Evolutionary conservation across 2,797 vertebrate species (phyloP).

Genomic region (Coendou prehensilis): DNA sequence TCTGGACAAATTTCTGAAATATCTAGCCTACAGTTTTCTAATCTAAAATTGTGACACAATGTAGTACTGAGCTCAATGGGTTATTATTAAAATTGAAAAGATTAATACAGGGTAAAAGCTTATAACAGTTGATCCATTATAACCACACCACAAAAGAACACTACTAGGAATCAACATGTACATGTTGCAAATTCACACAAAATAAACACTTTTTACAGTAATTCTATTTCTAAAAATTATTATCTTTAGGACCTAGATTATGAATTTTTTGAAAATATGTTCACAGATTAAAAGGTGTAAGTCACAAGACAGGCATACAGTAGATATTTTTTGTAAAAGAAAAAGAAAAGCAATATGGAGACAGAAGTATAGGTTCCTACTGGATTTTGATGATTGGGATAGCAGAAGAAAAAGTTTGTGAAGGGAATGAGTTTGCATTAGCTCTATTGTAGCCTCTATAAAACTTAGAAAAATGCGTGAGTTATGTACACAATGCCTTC

Average conservation of each 20-base stretch:
- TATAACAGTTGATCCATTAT: background rate
- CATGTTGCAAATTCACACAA: background rate
- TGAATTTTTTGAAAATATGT: constrained; percentile 28
- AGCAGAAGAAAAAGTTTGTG: background rate
- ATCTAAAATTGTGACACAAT: constrained; percentile 9
- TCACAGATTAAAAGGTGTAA: background rate
- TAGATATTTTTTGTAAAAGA: background rate
- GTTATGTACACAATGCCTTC: background rate
- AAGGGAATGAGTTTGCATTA: background rate
- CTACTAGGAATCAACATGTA: background rate
- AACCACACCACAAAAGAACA: background rate
- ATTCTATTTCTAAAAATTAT: constrained; percentile 34
- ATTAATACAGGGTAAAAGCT: background rate
- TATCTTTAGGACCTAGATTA: constrained; percentile 4
- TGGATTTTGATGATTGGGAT: background rate
- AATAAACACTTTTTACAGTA: background rate
- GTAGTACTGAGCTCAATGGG: background rate
- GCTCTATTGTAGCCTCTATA: background rate
- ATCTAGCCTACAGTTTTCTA: background rate
- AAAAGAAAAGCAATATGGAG: background rate
- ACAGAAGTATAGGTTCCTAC: background rate
- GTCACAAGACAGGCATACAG: background rate
- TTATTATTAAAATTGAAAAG: constrained; percentile 3
- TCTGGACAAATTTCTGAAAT: background rate
- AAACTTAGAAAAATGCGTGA: constrained; percentile 33